These are phyloP conservation scores for Numenius arquata DNA, from an alignment of 2,113 vertebrate genomes.

Conservation along the genomic window DNA sequence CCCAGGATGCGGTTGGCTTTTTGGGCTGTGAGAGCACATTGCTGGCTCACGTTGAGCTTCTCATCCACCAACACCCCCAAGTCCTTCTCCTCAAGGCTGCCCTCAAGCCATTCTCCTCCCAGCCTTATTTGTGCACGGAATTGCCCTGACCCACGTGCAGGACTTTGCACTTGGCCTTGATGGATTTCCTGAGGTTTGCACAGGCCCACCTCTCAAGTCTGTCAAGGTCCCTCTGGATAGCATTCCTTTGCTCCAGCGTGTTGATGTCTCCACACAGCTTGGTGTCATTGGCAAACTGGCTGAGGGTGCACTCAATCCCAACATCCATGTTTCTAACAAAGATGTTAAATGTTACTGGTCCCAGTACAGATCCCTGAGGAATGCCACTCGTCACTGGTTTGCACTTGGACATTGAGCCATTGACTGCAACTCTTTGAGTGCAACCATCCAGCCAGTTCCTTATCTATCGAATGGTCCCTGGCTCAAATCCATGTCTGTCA, in stretches of 20 bases:
- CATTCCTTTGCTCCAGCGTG: background rate
- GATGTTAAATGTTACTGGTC: background rate
- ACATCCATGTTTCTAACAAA: background rate
- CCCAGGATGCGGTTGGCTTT: too few relatives aligned
- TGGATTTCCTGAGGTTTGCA: background rate
- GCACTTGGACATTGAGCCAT: background rate
- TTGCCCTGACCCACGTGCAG: background rate
- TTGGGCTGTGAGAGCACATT: too few relatives aligned
- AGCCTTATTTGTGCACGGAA: background rate
- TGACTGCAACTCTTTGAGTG: background rate
- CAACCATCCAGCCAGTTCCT: background rate
- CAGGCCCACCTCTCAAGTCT: background rate
- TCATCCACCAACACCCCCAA: background rate
- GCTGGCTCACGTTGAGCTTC: too few relatives aligned
- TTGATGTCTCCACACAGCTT: background rate
- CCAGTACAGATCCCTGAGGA: background rate
- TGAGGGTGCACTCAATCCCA: background rate
- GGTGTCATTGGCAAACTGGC: background rate
- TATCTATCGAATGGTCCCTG: background rate
- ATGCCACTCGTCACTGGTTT: background rate
- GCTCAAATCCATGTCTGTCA: background rate
- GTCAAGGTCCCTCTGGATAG: background rate
- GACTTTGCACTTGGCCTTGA: background rate
- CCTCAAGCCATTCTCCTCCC: background rate
- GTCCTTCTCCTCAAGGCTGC: background rate